Base-by-base conservation (phyloP, 2,888 invertebrate genomes). In the Tinea pellionella region DNA sequence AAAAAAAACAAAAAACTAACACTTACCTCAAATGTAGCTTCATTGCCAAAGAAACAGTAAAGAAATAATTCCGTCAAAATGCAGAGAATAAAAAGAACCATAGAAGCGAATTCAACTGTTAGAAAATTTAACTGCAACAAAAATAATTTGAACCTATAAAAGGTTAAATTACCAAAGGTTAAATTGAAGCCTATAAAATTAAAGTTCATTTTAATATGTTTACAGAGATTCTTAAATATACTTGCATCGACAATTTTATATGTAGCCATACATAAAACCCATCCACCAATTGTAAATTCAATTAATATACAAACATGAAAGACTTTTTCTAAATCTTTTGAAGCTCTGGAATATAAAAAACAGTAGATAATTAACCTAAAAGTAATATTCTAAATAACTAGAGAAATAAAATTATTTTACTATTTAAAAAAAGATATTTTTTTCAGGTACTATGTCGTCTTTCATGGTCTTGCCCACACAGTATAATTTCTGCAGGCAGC, bases 31-130 rank as follows among this genome's bases (percentile, higher is more conserved):
- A 85, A 71, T 0, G 85, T 80, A 2, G 90, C 80, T 68, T 89
- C 89, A 66, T 90, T 90, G 7, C 90, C 90, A 65, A 81, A 89
- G 74, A 86, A 89, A 69, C 90, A 90, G 69, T 88, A 89, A 1
- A 90, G 71, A 63, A 88, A 87, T 64, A 90, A 73, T 71, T 90
- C 89, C 8, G 86, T 76, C 15, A 90, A 71, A 68, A 90, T 89
- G 67, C 89, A 90, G 57, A 70, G 68, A 61, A 88, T 84, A 70
- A 89, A 90, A 11, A 89, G 72, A 0, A 77, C 69, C 80, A 89
- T 87, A 8, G 89, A 89, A 0, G 84, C 76, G 62, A 89, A 88
- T 69, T 88, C 85, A 53, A 86, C 66, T 66, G 80, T 85, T 56
- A 75, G 61, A 57, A 78, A 66, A 61, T 64, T 70, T 63, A 84